Evolutionary conservation across 2,113 vertebrate genomes (phyloP).

Genomic region (Haemorhous mexicanus): DNA sequence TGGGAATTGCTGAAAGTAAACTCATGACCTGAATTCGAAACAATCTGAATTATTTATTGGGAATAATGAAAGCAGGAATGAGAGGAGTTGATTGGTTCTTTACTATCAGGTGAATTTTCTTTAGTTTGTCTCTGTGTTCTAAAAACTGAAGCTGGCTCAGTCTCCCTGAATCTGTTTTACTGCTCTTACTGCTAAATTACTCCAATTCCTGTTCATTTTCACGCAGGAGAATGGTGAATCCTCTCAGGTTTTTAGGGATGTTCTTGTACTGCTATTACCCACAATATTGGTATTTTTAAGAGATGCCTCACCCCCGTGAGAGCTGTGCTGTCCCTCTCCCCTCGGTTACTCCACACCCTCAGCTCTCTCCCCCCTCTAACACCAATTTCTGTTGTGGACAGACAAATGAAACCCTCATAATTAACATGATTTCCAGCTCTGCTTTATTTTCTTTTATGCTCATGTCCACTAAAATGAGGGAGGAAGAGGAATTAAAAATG

Average conservation of each 20-base stretch:
- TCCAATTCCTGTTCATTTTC: neutral
- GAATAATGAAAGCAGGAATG: neutral
- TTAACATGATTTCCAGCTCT: neutral
- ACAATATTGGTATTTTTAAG: neutral
- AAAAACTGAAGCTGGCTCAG: neutral
- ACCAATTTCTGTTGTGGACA: neutral
- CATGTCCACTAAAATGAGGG: neutral
- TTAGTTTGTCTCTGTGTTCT: neutral
- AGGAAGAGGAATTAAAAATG: neutral
- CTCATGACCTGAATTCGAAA: neutral
- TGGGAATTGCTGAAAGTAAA: neutral
- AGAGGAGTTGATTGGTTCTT: neutral
- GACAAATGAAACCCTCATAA: neutral
- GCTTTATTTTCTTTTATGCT: neutral
- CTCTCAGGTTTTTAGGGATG: neutral
- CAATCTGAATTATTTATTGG: slow-evolving; percentile 40
- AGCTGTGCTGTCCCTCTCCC: neutral
- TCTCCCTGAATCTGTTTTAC: neutral
- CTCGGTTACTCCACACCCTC: neutral
- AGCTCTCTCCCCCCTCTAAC: neutral
- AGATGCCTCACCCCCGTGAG: neutral
- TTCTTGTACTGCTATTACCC: neutral
- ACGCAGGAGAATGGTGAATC: neutral
- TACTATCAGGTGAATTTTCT: neutral
- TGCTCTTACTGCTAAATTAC: neutral